A percentile compares a stretch with the other conserved stretches of the same genome.
These are phyloP conservation scores for Caenorhabditis macrosperma DNA, from an alignment of 2,888 invertebrate species.

Conservation along the genomic window DNA sequence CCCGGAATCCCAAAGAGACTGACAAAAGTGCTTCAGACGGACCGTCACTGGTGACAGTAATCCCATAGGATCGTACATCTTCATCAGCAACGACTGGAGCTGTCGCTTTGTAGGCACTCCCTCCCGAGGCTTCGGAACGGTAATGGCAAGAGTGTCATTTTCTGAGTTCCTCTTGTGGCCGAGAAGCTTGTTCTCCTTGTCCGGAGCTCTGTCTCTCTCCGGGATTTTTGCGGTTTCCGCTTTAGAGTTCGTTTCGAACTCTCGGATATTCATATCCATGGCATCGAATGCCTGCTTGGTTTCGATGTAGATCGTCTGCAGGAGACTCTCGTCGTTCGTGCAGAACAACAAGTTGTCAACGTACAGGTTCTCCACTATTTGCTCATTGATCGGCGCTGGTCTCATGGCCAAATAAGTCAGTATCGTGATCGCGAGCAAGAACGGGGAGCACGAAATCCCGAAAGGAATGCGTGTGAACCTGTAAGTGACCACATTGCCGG, in stretches of 20 bases:
- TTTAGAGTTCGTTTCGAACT: too few species aligned
- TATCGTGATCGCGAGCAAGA: slow-evolving; percentile 57
- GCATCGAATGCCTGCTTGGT: slow-evolving; percentile 5
- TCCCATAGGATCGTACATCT: slow-evolving; percentile 53
- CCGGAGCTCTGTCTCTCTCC: too few species aligned
- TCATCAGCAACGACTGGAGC: too few species aligned
- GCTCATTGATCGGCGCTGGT: background rate
- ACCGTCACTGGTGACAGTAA: slow-evolving; percentile 24
- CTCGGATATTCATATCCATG: too few species aligned
- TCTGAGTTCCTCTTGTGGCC: too few species aligned
- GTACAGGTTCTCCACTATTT: slow-evolving; percentile 29
- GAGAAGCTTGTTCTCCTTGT: too few species aligned
- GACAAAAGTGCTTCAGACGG: slow-evolving; percentile 16
- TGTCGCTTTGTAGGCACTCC: too few species aligned
- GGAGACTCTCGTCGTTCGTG: slow-evolving; percentile 8
- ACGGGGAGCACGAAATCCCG: slow-evolving; percentile 45
- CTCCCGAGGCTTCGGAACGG: too few species aligned
- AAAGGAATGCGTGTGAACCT: slow-evolving; percentile 65
- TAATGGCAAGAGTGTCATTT: too few species aligned
- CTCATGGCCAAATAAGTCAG: background rate
- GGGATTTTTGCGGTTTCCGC: too few species aligned
- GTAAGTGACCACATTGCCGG: slow-evolving; percentile 28
- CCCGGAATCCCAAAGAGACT: slow-evolving; percentile 6
- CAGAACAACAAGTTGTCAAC: slow-evolving; percentile 53
- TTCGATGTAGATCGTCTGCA: background rate